Evolutionary conservation across 1,140 invertebrate species (phyloP), one percentile per base, ranked within the genome.

Genomic region (Calephelis nemesis): DNA sequence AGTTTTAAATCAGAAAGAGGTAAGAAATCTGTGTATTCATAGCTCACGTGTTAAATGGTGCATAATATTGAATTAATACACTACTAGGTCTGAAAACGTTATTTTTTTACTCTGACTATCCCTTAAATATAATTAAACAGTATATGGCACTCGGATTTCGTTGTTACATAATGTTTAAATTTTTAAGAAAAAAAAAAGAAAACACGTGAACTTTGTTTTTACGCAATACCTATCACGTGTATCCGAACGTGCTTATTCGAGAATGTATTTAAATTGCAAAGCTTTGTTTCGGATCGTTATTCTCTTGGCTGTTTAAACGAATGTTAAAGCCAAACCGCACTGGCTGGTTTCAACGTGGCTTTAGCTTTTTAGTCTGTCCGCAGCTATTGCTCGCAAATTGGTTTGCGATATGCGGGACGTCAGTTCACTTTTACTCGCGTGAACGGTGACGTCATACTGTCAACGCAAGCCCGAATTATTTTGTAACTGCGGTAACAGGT

Each of bases 381-480:
- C 15, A 12, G 30, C 7, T 5, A 39, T 30, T 60, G 39, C 54
- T 60, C 7, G 54, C 11, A n/a, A 60, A 60, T 39, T 60, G 54
- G 54, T 60, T 60, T 58, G 52, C 13, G 54, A 60, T 39, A 39
- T 39, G 30, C 54, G 52, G 52, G 4, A 7, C 54, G 54, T 7
- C 54, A 39, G 19, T 60, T 40, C 54, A 60, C 54, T 60, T 60
- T 60, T 60, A 60, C 54, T 60, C n/a, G 54, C 30, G 54, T 60
- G 54, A 12, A 40, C 54, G 3, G 30, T 60, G 54, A 60, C 54
- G 54, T 60, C 54, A 60, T 11, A 12, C 52, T 60, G 54, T 60
- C 54, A 60, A 60, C 54, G 54, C 54, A 60, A 60, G 54, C 40
- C 30, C 54, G 30, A 60, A 60, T 60, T 58, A 58, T 58, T 60